Base-by-base conservation (phyloP, 2,113 vertebrate genomes). In the Coryphaenoides rupestris region DNA sequence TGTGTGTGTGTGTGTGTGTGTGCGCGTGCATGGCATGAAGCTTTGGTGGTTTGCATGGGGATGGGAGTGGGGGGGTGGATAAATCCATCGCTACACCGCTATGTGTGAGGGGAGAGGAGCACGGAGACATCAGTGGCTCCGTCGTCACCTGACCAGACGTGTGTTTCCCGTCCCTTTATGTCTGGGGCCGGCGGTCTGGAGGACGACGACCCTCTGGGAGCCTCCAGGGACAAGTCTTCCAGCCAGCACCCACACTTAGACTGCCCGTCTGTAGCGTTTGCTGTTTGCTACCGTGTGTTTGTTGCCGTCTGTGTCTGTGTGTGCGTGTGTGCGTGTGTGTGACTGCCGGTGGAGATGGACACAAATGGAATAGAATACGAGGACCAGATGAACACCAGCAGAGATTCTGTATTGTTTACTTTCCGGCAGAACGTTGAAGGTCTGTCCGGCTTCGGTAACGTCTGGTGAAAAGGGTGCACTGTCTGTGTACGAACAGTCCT, bases 1-100 rank as follows among this genome's bases (percentile, higher is more conserved):
- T 79, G 67, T 75, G 73, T 50, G 47, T 50, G 47, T 50, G 46
- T 49, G 46, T 49, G 46, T 49, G 13, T 49, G 47, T 50, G 47
- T 50, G 47, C 17, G 17, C 19, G 52, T 57, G 58, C 60, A 53
- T n/a, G 61, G 15, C 3, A 70, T 58, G 61, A 63, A 55, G 77
- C 79, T 84, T 82, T 81, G 68, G 68, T 72, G 68, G 80, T 73
- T 72, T 79, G 73, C 81, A 65, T 79, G 66, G 69, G 75, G 33
- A 10, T 6, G 33, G 24, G 24, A 6, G 24, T 3, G 24, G 24
- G 24, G 24, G 24, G 24, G 24, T 58, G 57, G 73, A 87, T 87
- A 83, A 89, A 70, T 55, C 68, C 50, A 45, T 53, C 66, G 58
- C 26, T 22, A 50, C 60, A 50, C 47, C 47, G 17, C 47, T 16